Conservation (phyloP, 2,113 vertebrate species). For the Hiodon tergisus region DNA sequence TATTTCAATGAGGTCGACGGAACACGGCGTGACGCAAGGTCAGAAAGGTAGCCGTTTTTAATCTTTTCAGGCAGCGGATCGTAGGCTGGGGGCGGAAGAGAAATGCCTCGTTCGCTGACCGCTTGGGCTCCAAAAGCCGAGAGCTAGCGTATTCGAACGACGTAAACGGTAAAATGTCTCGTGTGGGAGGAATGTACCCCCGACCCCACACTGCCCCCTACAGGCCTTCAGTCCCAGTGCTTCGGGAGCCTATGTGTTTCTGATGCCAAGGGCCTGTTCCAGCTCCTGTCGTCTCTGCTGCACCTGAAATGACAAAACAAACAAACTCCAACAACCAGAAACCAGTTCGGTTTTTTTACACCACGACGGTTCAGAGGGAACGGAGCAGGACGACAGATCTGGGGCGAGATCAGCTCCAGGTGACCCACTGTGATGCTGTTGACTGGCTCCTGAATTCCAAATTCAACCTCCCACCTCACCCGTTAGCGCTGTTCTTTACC, state of each 20-base stretch:
- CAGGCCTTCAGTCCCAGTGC: neutral
- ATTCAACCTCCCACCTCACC: neutral
- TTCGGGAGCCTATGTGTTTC: slow-evolving; percentile 74
- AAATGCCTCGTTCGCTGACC: neutral
- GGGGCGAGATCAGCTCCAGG: no score
- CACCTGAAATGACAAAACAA: slow-evolving; percentile 63
- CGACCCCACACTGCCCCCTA: neutral
- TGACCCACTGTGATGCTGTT: no score
- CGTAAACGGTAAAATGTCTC: neutral
- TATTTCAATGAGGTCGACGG: neutral
- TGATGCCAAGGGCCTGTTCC: slow-evolving; percentile 95
- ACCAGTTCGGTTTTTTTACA: neutral
- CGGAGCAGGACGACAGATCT: neutral
- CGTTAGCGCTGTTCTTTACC: neutral
- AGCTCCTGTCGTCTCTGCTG: slow-evolving; percentile 94
- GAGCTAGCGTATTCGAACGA: neutral
- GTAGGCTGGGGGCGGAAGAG: neutral
- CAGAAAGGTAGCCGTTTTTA: neutral
- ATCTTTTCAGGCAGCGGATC: neutral
- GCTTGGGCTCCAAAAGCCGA: neutral
- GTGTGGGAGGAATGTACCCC: neutral
- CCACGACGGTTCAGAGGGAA: neutral
- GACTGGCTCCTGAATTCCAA: neutral
- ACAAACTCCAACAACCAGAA: neutral
- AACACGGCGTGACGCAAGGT: neutral